Conservation (phyloP, 2,888 invertebrate genomes). For the Lycophotia porphyrea region DNA sequence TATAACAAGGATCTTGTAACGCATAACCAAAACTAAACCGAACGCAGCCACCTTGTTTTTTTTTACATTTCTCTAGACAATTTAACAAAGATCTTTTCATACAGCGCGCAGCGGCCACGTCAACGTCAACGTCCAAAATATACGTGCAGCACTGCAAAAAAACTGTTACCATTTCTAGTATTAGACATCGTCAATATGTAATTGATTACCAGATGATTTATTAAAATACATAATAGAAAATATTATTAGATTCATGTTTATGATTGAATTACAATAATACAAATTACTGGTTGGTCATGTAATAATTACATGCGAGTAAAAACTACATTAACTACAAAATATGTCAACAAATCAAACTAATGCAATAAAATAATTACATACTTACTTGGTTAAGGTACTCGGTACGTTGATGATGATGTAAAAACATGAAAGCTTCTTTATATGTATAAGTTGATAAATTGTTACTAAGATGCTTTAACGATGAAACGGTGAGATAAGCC, state of each 20-base stretch:
- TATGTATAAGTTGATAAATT: not conserved
- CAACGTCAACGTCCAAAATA: not conserved
- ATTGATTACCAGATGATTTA: constrained; percentile 24
- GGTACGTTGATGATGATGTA: not conserved
- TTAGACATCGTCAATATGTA: constrained; percentile 8
- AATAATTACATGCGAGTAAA: constrained; percentile 31
- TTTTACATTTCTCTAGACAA: not conserved
- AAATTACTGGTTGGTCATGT: constrained; percentile 32
- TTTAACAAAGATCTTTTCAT: not conserved
- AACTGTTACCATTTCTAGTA: not conserved
- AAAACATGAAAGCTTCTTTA: not conserved
- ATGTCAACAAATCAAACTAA: constrained; percentile 8
- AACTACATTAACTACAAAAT: constrained; percentile 11
- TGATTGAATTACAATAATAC: constrained; percentile 11
- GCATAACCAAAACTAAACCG: too few species aligned
- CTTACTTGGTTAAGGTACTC: not conserved
- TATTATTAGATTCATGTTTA: constrained; percentile 21
- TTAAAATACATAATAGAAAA: constrained; percentile 24
- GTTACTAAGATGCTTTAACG: not conserved
- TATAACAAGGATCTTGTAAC: too few species aligned
- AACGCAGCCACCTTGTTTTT: not conserved
- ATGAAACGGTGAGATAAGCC: not conserved
- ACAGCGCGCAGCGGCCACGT: not conserved
- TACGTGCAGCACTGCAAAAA: too few species aligned
- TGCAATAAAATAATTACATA: not conserved